Evolutionary conservation across 2,888 invertebrate genomes (phyloP), one percentile per base, ranked within the genome.

Genomic region (Phyto melanocephala): DNA sequence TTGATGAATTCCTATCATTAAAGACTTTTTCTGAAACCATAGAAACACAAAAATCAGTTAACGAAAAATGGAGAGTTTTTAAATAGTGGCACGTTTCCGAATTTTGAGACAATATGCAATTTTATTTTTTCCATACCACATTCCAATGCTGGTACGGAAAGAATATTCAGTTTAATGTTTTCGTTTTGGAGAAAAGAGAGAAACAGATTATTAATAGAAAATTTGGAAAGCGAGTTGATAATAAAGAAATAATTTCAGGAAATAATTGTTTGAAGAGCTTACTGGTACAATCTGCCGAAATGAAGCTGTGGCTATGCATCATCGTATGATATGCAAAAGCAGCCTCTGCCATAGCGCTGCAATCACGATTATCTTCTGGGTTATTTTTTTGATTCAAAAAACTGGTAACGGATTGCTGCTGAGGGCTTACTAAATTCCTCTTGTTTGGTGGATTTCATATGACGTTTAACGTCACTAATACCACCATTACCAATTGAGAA

Each of bases 191-290:
- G 77, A 52, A 77, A 77, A 50, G 77, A 70, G 11, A 2, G 60
- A 52, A 71, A n/a, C 13, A 68, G 52, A 17, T 60, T 77, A 42
- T 40, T 40, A 68, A 58, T 76, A 11, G 47, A 76, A 67, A 47
- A 65, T 11, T 52, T 77, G 52, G 77, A 77, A 22, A 70, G 78
- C 42, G 78, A 78, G n/a, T 35, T 77, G 11, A 68, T 33, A 40
- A 77, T 60, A 17, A 70, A 70, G 54, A 56, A 52, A 13, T 70
- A 70, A 22, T 65, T 65, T 50, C n/a, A n/a, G n/a, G n/a, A n/a
- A n/a, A n/a, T n/a, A n/a, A n/a, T n/a, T n/a, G n/a, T n/a, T n/a
- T n/a, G n/a, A n/a, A n/a, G n/a, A n/a, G n/a, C n/a, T n/a, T n/a
- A n/a, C n/a, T n/a, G n/a, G n/a, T n/a, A n/a, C n/a, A n/a, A n/a